Conservation (phyloP, 2,888 invertebrate genomes). For the Colletes collaris region DNA sequence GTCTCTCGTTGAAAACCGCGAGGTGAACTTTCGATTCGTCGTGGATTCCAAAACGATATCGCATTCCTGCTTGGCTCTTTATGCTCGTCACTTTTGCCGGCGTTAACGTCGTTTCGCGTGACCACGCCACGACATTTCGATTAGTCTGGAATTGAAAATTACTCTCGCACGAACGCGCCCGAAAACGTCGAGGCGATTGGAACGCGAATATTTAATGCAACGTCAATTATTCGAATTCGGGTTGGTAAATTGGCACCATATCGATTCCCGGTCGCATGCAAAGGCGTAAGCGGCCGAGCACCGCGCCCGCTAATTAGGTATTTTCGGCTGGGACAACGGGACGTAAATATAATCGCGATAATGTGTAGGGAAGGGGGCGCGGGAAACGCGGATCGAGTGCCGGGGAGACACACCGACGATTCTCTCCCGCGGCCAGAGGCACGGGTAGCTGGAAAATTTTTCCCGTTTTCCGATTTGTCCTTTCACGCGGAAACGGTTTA, state of each 20-base stretch:
- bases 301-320: constrained; percentile 41
- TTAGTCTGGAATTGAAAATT: constrained; percentile 63
- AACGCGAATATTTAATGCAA: constrained; percentile 69
- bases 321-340: constrained; percentile 20
- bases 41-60: constrained; percentile 32
- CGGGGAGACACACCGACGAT: too few species aligned
- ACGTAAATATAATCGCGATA: constrained; percentile 26
- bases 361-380: too few species aligned
- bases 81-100: constrained; percentile 52
- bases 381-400: not conserved
- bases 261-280: constrained; percentile 57
- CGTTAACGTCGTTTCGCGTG: constrained; percentile 55
- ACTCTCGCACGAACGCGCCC: constrained; percentile 61
- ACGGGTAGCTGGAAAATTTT: constrained; percentile 15
- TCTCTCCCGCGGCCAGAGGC: too few species aligned
- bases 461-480: constrained; percentile 38
- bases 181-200: constrained; percentile 63
- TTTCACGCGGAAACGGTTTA: constrained; percentile 45
- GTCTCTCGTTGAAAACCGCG: not conserved
- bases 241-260: constrained; percentile 64
- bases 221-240: constrained; percentile 67
- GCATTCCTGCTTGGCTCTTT: constrained; percentile 52
- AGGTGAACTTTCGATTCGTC: constrained; percentile 20
- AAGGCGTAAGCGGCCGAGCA: constrained; percentile 25
- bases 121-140: constrained; percentile 57